phyloP scores from a whole-genome alignment of 1,140 invertebrate genomes.

The Adoxophyes honmai region DNA sequence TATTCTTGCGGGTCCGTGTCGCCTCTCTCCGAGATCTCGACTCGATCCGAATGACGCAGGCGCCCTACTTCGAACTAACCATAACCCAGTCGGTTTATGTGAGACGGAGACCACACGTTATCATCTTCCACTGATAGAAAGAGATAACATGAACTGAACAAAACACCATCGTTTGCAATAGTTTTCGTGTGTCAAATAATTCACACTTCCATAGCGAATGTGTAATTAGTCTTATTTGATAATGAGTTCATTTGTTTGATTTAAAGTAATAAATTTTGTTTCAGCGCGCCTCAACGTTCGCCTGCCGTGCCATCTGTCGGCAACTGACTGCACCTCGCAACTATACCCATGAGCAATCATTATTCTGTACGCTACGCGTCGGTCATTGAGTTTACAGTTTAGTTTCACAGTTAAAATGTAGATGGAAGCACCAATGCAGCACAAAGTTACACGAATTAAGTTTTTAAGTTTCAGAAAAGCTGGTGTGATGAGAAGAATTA shows the following conservation, averaged over 20 bases:
- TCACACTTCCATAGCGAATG: not conserved
- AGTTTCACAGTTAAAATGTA: not conserved
- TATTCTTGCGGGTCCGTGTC: slow-evolving; percentile 65
- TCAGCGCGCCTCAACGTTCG: not conserved
- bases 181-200: not conserved
- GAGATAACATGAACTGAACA: slow-evolving; percentile 21
- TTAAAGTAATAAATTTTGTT: slow-evolving; percentile 3
- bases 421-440: not conserved
- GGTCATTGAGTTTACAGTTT: not conserved
- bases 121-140: slow-evolving; percentile 20
- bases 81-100: slow-evolving; percentile 52
- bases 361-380: not conserved
- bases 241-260: not conserved
- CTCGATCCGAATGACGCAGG: slow-evolving; percentile 50
- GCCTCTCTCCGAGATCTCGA: slow-evolving; percentile 68
- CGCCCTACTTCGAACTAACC: slow-evolving; percentile 61
- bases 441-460: no score
- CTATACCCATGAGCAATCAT: not conserved
- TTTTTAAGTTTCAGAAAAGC: no score
- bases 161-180: slow-evolving; percentile 6
- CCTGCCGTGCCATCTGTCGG: slow-evolving; percentile 24
- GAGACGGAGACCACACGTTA: slow-evolving; percentile 46
- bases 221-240: not conserved
- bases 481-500: no score
- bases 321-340: not conserved